phyloP scores from a whole-genome alignment of 2,797 vertebrate species.

The Argyrosomus regius region DNA sequence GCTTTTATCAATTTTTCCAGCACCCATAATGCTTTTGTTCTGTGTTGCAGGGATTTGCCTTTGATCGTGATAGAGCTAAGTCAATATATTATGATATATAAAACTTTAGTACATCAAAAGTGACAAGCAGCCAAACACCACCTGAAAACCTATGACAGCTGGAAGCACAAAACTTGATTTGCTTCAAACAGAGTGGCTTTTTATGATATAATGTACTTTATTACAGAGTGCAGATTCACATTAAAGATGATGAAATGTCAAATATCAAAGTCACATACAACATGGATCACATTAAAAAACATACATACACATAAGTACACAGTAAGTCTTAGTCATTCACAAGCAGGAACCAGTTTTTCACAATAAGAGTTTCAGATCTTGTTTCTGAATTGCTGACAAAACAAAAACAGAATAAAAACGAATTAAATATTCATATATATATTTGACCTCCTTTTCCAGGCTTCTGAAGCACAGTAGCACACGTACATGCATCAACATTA shows the following conservation, averaged over 20 bases:
- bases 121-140: not conserved
- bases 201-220: not conserved
- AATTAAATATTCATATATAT: not conserved
- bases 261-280: not conserved
- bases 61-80: slow-evolving; percentile 10
- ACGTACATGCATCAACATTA: not conserved
- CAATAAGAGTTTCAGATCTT: not conserved
- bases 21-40: not conserved
- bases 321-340: not conserved
- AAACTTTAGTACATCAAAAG: not conserved
- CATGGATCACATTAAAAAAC: not conserved
- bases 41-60: slow-evolving; percentile 8
- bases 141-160: not conserved
- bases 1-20: not conserved
- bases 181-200: not conserved
- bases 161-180: not conserved
- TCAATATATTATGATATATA: slow-evolving; percentile 1
- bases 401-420: not conserved
- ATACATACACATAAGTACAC: not conserved
- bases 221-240: not conserved
- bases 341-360: not conserved
- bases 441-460: not conserved
- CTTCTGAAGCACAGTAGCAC: not conserved
- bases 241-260: not conserved
- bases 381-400: not conserved